Percentiles rank a stretch among this genome's conserved stretches.
phyloP scores from a whole-genome alignment of 2,888 invertebrate genomes.

The Chymomyza amoena region DNA sequence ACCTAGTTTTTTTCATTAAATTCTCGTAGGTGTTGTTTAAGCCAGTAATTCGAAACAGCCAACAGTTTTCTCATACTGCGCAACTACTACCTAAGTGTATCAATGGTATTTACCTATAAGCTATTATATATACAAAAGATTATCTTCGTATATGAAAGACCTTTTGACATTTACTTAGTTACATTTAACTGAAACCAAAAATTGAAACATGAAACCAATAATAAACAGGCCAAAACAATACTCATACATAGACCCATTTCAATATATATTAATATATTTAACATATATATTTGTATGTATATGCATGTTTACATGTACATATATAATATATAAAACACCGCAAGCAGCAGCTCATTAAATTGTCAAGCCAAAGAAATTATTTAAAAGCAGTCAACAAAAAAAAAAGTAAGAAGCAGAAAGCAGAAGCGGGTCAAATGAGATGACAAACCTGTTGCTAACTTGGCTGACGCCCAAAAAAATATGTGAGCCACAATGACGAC shows the following conservation, averaged over 20 bases:
- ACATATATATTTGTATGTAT: no score
- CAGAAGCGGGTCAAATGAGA: neutral
- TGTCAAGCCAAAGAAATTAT: conserved; percentile 53
- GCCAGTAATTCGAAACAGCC: no score
- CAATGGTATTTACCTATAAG: no score
- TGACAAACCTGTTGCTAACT: conserved; percentile 58
- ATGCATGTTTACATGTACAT: no score
- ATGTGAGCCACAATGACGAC: neutral
- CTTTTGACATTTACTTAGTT: neutral
- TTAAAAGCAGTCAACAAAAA: conserved; percentile 15
- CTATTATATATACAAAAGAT: neutral
- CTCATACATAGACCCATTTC: neutral
- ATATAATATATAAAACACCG: conserved; percentile 30
- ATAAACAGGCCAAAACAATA: conserved; percentile 39
- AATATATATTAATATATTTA: no score
- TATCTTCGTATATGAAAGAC: neutral
- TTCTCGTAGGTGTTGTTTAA: no score
- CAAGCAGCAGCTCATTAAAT: conserved; percentile 66
- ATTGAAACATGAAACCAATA: conserved; percentile 57
- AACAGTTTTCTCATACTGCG: no score
- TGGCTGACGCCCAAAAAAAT: neutral
- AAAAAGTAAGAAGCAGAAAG: conserved; percentile 11
- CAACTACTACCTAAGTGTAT: no score
- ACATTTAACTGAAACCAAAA: neutral
- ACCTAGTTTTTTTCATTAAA: no score